These are phyloP conservation scores for Aphelocoma coerulescens DNA, from an alignment of 2,113 vertebrate genomes.

Conservation along the genomic window DNA sequence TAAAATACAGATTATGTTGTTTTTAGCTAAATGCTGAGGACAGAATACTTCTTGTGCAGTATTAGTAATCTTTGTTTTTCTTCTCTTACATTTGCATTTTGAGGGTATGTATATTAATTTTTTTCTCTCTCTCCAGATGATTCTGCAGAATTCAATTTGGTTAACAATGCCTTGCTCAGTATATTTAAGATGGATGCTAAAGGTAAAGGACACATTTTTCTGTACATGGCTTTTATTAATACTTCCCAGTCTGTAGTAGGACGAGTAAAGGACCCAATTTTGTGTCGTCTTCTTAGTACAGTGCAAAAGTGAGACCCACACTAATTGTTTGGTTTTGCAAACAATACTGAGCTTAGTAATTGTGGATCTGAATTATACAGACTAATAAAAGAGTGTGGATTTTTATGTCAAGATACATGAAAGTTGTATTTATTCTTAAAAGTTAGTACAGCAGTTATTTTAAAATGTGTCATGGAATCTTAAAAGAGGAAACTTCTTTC, in stretches of 20 bases:
- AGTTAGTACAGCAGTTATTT: background rate
- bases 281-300: background rate
- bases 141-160: slow-evolving; percentile 95
- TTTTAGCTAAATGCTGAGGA: background rate
- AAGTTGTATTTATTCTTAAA: background rate
- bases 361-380: background rate
- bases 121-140: slow-evolving; percentile 80
- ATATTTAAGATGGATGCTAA: slow-evolving; percentile 98
- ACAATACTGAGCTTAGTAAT: background rate
- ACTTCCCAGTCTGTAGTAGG: background rate
- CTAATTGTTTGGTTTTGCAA: background rate
- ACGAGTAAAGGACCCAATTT: background rate
- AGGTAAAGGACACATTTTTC: slow-evolving; percentile 71
- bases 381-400: background rate
- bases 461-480: background rate
- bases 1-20: background rate
- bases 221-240: background rate
- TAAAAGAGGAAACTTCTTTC: background rate
- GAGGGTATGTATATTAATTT: background rate
- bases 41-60: background rate
- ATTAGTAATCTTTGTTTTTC: background rate
- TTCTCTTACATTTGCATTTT: background rate
- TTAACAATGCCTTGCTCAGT: slow-evolving; percentile 89
- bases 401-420: background rate
- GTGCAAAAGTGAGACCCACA: background rate